phyloP scores from a whole-genome alignment of 2,888 invertebrate genomes.

The Diarsia dahlii region DNA sequence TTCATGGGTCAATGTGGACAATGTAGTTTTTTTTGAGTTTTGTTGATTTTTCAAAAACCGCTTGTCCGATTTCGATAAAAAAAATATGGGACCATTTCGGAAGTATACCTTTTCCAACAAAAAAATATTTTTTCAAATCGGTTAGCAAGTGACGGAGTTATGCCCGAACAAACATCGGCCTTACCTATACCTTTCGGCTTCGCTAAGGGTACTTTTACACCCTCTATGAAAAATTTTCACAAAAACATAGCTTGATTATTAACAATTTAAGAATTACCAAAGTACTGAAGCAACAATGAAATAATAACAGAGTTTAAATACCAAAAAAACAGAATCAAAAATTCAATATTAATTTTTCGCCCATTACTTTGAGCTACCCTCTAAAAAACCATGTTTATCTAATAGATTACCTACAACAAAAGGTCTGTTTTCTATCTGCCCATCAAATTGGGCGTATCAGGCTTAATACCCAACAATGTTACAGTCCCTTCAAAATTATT shows the following conservation, averaged over 20 bases:
- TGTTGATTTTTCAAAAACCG: too few relatives aligned
- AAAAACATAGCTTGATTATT: not conserved
- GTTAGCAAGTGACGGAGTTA: too few relatives aligned
- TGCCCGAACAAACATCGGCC: too few relatives aligned
- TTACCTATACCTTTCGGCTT: too few relatives aligned
- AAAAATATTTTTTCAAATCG: too few relatives aligned
- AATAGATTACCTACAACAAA: constrained; percentile 72
- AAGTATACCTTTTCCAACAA: too few relatives aligned
- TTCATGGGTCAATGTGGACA: too few relatives aligned
- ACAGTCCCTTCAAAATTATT: not conserved
- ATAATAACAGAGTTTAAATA: constrained; percentile 2
- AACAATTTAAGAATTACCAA: not conserved
- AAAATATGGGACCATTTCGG: too few relatives aligned
- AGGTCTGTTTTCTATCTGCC: constrained; percentile 68
- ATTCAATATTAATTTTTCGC: constrained; percentile 66
- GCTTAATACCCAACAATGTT: constrained; percentile 44
- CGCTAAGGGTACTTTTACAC: too few relatives aligned
- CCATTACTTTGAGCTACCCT: constrained; percentile 54
- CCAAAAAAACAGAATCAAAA: constrained; percentile 5
- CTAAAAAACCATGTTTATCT: constrained; percentile 68
- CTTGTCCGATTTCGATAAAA: too few relatives aligned
- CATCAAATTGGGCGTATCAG: constrained; percentile 74
- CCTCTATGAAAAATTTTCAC: not conserved
- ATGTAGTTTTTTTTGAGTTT: too few relatives aligned
- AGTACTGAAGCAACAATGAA: not conserved